A percentile compares a stretch with the other conserved stretches of the same genome.
Conservation (phyloP, 2,113 vertebrate species). For the Thinocorus orbignyianus region DNA sequence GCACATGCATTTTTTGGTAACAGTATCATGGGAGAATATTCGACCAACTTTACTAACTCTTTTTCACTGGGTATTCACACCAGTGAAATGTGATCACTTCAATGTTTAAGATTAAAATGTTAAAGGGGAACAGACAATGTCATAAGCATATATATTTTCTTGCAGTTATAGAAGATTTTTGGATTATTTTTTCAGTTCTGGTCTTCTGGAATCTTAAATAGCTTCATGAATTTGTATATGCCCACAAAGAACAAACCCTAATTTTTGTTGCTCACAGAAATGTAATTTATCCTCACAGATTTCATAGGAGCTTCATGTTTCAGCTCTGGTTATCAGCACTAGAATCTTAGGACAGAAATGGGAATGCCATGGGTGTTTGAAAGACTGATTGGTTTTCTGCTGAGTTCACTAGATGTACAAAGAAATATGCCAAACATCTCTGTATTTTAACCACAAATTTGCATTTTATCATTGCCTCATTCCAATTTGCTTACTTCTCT, state of each 20-base stretch:
- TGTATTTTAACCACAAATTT: constrained; percentile 17
- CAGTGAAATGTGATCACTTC: background rate
- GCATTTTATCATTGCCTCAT: background rate
- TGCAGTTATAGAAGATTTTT: background rate
- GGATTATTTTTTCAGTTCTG: background rate
- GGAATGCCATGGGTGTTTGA: background rate
- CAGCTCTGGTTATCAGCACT: background rate
- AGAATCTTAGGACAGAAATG: background rate
- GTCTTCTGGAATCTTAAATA: constrained; percentile 4
- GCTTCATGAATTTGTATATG: background rate
- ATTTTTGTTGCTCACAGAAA: background rate
- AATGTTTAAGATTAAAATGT: background rate
- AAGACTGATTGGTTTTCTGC: background rate
- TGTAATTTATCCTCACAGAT: background rate
- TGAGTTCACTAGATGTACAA: background rate
- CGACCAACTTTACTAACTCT: background rate
- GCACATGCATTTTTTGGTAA: background rate
- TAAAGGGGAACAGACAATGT: background rate
- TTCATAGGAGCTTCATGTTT: background rate
- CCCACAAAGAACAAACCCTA: background rate
- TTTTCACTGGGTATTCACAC: background rate
- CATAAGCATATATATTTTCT: background rate
- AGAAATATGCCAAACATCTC: background rate
- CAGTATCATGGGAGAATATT: background rate
- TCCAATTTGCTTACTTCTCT: background rate